Evolutionary conservation across 2,113 vertebrate species (phyloP).

Genomic region (Lasiurus cinereus): DNA sequence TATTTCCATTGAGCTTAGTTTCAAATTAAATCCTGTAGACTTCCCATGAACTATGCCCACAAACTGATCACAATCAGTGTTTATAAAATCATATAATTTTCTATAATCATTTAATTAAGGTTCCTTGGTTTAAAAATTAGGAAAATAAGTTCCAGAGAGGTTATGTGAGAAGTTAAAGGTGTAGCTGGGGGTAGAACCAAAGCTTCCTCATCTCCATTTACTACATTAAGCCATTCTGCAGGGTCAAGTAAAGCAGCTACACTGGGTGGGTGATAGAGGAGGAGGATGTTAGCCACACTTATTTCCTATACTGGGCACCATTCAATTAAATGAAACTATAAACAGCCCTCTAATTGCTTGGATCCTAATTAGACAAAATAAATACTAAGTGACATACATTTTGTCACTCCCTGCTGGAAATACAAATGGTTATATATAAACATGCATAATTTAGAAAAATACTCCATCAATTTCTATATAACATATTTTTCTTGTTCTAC

Average conservation of each 20-base stretch:
- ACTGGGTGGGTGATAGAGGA: not conserved
- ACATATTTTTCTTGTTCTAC: slow-evolving; percentile 39
- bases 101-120: not conserved
- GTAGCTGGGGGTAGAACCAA: not conserved
- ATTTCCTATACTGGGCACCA: slow-evolving; percentile 4
- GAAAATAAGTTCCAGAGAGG: not conserved
- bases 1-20: not conserved
- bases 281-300: not conserved
- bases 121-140: not conserved
- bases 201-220: not conserved
- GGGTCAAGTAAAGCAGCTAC: not conserved
- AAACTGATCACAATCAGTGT: not conserved
- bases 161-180: not conserved
- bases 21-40: not conserved
- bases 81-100: not conserved
- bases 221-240: not conserved
- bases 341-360: slow-evolving; percentile 3
- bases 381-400: slow-evolving; percentile 43
- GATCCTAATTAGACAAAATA: slow-evolving; percentile 25
- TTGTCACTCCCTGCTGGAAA: slow-evolving; percentile 49
- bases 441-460: slow-evolving; percentile 23
- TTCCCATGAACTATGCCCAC: not conserved
- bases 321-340: slow-evolving; percentile 50
- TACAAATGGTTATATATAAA: slow-evolving; percentile 40
- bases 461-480: slow-evolving; percentile 10